Base-by-base conservation (phyloP, 1,140 invertebrate species). In the Chlorops oryzae region DNA sequence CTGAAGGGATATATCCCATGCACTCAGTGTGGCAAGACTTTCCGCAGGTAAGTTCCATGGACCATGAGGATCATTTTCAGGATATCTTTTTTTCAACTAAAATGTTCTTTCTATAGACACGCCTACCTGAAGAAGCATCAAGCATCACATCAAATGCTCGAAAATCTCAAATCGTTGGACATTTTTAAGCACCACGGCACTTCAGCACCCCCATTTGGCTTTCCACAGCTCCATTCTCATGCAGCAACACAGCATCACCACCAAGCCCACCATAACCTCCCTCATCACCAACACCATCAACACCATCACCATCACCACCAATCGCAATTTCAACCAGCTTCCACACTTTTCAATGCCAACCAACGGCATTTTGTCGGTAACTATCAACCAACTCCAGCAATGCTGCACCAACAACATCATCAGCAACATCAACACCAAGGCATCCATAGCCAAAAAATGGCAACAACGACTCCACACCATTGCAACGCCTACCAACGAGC, bases 1-100 rank as follows among this genome's bases (percentile, higher is more conserved):
- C 24, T 43, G 71, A 74, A 38, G 65, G 75, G 5, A 78, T 81
- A 45, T 87, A n/a, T 84, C 58, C 74, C 85, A 0, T 93, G 90
- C 63, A 77, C 78, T 17, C 79, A 81, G 21, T 94, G 90, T 64
- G 85, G 86, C 10, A 92, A 92, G 59, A 78, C 84, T 48, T 94
- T 95, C 71, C 75, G 85, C 46, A 77, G 70, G 70, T 71, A 52
- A 60, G 50, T 46, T 1, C 9, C 15, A 9, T 10, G 15, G 9
- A 32, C 15, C 28, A 32, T 32, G 28, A 9, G 15, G 28, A 32
- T 15, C 28, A 10, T 32, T 10, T 15, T 32, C 9, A 32, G 9
- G 28, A 32, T 32, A 13, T 6, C 23, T n/a, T 38, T 46, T 20
- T 3, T 5, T 51, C 17, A 47, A 10, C 28, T 21, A 27, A 18